A percentile compares a stretch with the other conserved stretches of the same genome.
These are phyloP conservation scores for Cataglyphis albicans DNA, from an alignment of 2,888 invertebrate genomes.

Conservation along the genomic window DNA sequence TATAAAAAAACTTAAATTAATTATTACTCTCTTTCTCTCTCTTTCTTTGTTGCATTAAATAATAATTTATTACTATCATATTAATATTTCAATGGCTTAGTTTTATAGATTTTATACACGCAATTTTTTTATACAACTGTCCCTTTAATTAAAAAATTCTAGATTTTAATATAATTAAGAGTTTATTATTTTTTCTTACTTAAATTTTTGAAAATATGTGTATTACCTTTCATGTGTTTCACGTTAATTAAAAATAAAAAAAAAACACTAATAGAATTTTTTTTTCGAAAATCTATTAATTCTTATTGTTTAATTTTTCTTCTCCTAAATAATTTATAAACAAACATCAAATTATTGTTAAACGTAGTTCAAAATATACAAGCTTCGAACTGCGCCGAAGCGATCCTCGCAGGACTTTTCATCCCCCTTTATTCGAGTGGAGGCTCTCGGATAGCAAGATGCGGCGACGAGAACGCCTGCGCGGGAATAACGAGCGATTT, in stretches of 20 bases:
- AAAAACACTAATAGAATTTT: not conserved
- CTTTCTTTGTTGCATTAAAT: not conserved
- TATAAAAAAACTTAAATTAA: not conserved
- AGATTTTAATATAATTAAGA: not conserved
- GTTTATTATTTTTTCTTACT: not conserved
- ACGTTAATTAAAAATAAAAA: not conserved
- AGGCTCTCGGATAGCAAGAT: conserved; percentile 32
- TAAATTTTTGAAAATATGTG: not conserved
- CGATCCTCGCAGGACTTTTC: not conserved
- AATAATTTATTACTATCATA: not conserved
- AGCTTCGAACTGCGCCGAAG: conserved; percentile 11
- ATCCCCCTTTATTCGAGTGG: conserved; percentile 33
- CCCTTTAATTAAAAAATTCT: not conserved
- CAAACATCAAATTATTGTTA: not conserved
- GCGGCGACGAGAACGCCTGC: conserved; percentile 76
- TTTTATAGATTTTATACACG: not conserved
- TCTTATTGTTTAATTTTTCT: not conserved
- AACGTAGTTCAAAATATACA: not conserved
- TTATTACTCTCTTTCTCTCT: not conserved
- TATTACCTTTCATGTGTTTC: not conserved
- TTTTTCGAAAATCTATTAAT: not conserved
- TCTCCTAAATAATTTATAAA: not conserved
- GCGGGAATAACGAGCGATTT: conserved; percentile 84
- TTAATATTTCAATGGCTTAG: not conserved
- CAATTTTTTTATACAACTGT: not conserved